Evolutionary conservation across 2,888 invertebrate species (phyloP), one percentile per base, ranked within the genome.

Genomic region (Mesorhabditis sp.): DNA sequence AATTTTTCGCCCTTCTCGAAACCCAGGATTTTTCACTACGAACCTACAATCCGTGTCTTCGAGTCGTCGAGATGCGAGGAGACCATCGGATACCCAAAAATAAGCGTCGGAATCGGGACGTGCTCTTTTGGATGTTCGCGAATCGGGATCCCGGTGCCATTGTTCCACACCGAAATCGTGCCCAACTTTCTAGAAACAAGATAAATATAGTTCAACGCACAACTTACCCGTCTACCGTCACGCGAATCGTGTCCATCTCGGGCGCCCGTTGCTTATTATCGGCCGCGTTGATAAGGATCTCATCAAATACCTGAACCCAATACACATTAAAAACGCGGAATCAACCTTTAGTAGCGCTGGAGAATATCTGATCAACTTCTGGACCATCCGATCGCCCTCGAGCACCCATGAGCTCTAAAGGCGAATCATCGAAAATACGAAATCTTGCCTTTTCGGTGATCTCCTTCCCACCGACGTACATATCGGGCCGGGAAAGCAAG

Each of bases 11-110:
- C 28, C n/a, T 43, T 42, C n/a, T 15, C 6, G 7, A n/a, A 61
- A 5, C 5, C 61, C 61, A 43, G 45, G 7, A 66, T 44, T 7
- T 13, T 45, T 5, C 15, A 41, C 3, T 5, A 7, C 13, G n/a
- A 50, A 68, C 74, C 28, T 41, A 76, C 76, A 76, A 42, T 76
- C 76, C n/a, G 64, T 95, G 89, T 92, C 86, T 97, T 94, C 78
- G 92, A 92, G 80, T 98, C 98, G 87, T 98, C 93, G 86, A 95
- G 98, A 87, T 98, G 98, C 5, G 95, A 96, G 1, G 96, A 97
- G 10, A 97, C 98, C 80, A 97, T 88, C 43, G 98, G 88, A 87
- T 96, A 95, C 5, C 98, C 98, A 86, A 98, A 98, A 81, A 98
- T 97, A 92, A 98, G 92, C 0, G 96, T 94, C 0, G 58, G 58